These are phyloP conservation scores for Troides oblongomaculatus DNA, from an alignment of 2,888 invertebrate species.

Conservation along the genomic window DNA sequence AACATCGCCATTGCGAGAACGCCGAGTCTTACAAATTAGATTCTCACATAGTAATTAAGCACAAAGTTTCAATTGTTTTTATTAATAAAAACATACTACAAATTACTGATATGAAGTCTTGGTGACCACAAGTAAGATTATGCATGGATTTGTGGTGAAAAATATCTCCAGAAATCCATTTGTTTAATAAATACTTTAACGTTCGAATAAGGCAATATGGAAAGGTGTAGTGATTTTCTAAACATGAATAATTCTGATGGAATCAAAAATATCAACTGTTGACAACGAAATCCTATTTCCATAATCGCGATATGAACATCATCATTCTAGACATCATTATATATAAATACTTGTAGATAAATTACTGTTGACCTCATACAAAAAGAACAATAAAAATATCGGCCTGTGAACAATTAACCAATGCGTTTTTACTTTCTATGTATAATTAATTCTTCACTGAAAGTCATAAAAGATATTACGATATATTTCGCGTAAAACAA, in stretches of 20 bases:
- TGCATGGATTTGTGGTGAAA: too few species aligned
- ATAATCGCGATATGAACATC: background rate
- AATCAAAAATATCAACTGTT: too few species aligned
- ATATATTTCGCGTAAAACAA: background rate
- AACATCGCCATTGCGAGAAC: too few species aligned
- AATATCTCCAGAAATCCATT: too few species aligned
- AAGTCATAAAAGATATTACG: background rate
- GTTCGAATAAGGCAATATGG: background rate
- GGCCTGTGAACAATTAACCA: background rate
- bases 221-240: background rate
- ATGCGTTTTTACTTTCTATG: background rate
- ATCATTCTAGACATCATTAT: background rate
- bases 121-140: too few species aligned
- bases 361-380: background rate
- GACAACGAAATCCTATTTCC: background rate
- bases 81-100: background rate
- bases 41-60: slow-evolving; percentile 1
- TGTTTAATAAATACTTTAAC: background rate
- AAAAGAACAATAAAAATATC: background rate
- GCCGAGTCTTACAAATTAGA: background rate
- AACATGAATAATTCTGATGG: too few species aligned
- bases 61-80: background rate
- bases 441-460: background rate
- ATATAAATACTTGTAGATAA: background rate
- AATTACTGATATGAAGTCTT: too few species aligned